Evolutionary conservation across 2,113 vertebrate genomes (phyloP).

Genomic region (Anhinga rufa): DNA sequence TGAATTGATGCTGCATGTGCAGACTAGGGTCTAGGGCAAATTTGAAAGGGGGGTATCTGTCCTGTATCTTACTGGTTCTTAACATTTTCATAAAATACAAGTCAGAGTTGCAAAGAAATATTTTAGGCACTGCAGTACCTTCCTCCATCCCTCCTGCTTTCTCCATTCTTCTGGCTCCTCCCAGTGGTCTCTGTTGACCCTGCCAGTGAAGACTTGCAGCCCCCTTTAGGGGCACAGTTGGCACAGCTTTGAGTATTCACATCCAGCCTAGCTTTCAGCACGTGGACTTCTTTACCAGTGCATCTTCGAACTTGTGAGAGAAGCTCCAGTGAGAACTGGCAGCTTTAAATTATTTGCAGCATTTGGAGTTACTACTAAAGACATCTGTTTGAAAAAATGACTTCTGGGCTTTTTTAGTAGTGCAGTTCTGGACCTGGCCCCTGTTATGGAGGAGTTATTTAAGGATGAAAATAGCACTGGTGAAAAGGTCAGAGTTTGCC

Average conservation of each 20-base stretch:
- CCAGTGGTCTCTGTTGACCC: background rate
- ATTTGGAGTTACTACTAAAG: background rate
- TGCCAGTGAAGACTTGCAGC: background rate
- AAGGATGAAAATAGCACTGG: background rate
- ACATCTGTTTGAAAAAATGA: background rate
- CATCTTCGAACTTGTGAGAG: background rate
- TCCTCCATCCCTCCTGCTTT: background rate
- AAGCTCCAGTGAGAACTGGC: background rate
- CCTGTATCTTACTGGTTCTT: background rate
- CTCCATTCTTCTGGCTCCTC: background rate
- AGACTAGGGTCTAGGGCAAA: background rate
- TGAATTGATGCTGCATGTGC: background rate
- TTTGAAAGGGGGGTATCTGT: background rate
- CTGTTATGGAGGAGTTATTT: background rate
- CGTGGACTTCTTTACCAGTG: background rate
- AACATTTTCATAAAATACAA: background rate
- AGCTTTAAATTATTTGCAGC: background rate
- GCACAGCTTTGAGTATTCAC: background rate
- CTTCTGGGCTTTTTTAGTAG: background rate
- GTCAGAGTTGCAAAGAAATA: background rate
- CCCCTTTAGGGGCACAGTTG: background rate
- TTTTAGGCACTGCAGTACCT: background rate
- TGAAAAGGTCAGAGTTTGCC: background rate
- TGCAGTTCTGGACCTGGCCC: background rate
- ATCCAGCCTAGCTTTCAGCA: background rate